These are phyloP conservation scores for Desoria tigrina DNA, from an alignment of 2,888 invertebrate genomes.

Conservation along the genomic window DNA sequence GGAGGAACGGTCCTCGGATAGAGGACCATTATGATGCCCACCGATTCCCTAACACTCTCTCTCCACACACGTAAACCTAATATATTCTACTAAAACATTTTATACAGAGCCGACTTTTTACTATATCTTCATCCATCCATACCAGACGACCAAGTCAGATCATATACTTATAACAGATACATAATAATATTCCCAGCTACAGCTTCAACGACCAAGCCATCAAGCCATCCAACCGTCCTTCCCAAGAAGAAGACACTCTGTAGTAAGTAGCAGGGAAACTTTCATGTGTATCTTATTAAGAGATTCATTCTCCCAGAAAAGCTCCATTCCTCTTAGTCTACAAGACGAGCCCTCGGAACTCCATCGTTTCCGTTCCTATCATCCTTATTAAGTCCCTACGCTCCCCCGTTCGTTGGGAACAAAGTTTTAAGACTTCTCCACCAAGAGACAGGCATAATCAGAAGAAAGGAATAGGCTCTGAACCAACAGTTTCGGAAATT, in stretches of 20 bases:
- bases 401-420: too few relatives aligned
- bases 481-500: too few relatives aligned
- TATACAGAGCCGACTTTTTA: background rate
- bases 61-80: too few relatives aligned
- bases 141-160: background rate
- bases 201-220: background rate
- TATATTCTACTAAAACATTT: background rate
- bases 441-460: too few relatives aligned
- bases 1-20: too few relatives aligned
- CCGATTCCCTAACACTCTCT: background rate
- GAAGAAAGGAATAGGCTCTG: too few relatives aligned
- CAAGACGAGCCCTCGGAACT: too few relatives aligned
- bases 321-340: conserved; percentile 3
- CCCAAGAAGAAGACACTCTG: too few relatives aligned
- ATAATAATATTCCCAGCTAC: background rate
- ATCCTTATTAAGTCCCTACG: too few relatives aligned
- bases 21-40: too few relatives aligned
- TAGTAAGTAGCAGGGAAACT: conserved; percentile 7
- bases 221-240: background rate
- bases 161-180: background rate
- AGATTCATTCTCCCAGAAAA: conserved; percentile 38
- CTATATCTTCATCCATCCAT: background rate
- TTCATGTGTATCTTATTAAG: conserved; percentile 36
- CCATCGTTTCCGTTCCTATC: background rate
- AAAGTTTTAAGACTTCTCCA: too few relatives aligned